A percentile compares a stretch with the other conserved stretches of the same genome.
These are phyloP conservation scores for Nephrocerus scutellatus DNA, from an alignment of 2,888 invertebrate genomes.

Conservation along the genomic window DNA sequence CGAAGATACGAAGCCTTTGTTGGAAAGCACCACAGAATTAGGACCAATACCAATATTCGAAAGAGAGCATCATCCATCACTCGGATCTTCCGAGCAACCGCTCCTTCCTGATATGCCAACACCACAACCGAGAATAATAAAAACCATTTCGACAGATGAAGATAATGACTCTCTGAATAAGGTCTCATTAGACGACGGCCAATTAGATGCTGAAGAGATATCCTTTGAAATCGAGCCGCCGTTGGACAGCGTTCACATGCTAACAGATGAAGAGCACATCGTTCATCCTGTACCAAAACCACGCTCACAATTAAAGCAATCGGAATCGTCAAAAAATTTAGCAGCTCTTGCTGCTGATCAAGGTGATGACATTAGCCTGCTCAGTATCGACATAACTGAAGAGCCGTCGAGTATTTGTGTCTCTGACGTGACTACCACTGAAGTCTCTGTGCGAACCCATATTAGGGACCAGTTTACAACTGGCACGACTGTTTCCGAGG, in stretches of 20 bases:
- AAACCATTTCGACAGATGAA: constrained; percentile 34
- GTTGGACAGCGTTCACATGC: too few species aligned
- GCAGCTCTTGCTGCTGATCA: constrained; percentile 33
- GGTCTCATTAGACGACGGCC: too few species aligned
- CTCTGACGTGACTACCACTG: constrained; percentile 39
- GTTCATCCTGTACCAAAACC: constrained; percentile 41
- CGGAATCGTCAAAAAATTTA: constrained; percentile 35
- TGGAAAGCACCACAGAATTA: too few species aligned
- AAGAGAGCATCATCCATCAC: constrained; percentile 9
- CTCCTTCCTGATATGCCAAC: constrained; percentile 41
- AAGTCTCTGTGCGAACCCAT: constrained; percentile 25
- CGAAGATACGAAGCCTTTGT: too few species aligned
- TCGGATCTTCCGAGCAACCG: constrained; percentile 11
- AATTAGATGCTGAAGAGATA: too few species aligned
- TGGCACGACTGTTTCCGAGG: constrained; percentile 33
- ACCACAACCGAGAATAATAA: constrained; percentile 50
- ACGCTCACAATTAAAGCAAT: constrained; percentile 37
- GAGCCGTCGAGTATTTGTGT: constrained; percentile 38
- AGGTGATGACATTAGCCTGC: constrained; percentile 37
- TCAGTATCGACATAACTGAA: constrained; percentile 40
- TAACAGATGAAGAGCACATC: not conserved
- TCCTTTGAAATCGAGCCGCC: too few species aligned
- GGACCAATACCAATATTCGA: too few species aligned
- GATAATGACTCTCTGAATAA: too few species aligned
- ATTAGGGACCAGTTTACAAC: constrained; percentile 2